Evolutionary conservation across 1,140 invertebrate species (phyloP).

Genomic region (Leptopilina boulardi): DNA sequence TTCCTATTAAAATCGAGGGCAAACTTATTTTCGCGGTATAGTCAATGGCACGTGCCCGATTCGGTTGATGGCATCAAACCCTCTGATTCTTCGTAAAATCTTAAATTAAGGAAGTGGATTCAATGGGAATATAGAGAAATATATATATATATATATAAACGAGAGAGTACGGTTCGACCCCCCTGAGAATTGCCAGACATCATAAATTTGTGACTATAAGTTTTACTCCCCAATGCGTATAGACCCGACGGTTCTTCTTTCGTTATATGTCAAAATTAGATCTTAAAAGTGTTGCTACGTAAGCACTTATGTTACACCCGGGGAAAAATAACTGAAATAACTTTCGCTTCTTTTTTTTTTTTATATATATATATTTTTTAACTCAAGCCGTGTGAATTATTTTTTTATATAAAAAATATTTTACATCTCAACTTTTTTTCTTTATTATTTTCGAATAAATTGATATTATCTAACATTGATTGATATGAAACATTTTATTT

Average conservation of each 20-base stretch:
- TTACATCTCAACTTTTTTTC: too few species aligned
- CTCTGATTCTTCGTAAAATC: not conserved
- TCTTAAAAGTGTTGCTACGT: not conserved
- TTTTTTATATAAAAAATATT: too few species aligned
- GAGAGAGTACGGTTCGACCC: not conserved
- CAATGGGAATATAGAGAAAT: not conserved
- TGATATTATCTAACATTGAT: too few species aligned
- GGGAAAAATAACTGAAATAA: not conserved
- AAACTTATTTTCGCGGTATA: not conserved
- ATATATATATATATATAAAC: too few species aligned
- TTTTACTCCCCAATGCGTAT: not conserved
- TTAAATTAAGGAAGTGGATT: constrained; percentile 22
- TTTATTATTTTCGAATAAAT: too few species aligned
- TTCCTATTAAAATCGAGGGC: not conserved
- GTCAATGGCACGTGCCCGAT: constrained; percentile 3
- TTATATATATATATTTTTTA: too few species aligned
- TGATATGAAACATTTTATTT: too few species aligned
- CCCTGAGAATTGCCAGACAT: constrained; percentile 2
- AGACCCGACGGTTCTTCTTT: not conserved
- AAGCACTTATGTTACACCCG: not conserved
- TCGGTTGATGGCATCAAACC: not conserved
- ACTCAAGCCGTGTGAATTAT: too few species aligned
- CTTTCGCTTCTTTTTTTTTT: too few species aligned
- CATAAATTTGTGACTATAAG: constrained; percentile 12
- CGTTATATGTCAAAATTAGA: not conserved